phyloP scores from a whole-genome alignment of 53 echinoderm and acorn worm genomes.

The Mesocentrotus franciscanus region DNA sequence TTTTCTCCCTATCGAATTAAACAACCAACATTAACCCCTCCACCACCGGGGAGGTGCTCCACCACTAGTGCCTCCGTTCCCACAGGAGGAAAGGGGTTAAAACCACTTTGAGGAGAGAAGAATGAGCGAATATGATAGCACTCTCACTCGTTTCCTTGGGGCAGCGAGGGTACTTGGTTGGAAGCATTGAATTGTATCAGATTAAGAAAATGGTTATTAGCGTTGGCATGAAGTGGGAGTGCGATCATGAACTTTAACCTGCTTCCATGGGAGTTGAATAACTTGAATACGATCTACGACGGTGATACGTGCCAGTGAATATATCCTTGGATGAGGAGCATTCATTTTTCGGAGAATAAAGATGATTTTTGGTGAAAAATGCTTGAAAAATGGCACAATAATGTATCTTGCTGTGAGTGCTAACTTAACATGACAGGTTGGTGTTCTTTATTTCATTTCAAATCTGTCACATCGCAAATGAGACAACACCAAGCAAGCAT shows the following conservation, averaged over 20 bases:
- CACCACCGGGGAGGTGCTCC: not conserved
- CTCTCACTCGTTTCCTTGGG: constrained; percentile 28
- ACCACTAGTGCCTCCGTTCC: not conserved
- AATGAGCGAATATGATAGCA: constrained; percentile 19
- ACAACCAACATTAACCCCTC: not conserved
- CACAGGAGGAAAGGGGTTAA: not conserved
- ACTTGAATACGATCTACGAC: not conserved
- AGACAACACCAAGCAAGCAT: not conserved
- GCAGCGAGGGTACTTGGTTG: constrained; percentile 29
- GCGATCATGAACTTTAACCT: constrained; percentile 47
- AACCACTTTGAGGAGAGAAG: constrained; percentile 28
- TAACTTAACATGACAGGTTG: not conserved
- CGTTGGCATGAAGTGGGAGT: not conserved
- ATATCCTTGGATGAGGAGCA: not conserved
- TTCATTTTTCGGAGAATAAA: not conserved
- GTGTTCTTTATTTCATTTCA: not conserved
- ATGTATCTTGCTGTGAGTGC: not conserved
- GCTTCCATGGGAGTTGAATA: not conserved
- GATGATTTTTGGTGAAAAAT: not conserved
- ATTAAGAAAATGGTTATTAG: constrained; percentile 39
- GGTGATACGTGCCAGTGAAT: not conserved
- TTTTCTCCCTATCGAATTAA: constrained; percentile 16
- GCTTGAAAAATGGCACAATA: not conserved
- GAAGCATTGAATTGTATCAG: constrained; percentile 49
- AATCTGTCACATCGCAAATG: not conserved